Base-by-base conservation (phyloP, 2,113 vertebrate species). In the Albula goreensis region DNA sequence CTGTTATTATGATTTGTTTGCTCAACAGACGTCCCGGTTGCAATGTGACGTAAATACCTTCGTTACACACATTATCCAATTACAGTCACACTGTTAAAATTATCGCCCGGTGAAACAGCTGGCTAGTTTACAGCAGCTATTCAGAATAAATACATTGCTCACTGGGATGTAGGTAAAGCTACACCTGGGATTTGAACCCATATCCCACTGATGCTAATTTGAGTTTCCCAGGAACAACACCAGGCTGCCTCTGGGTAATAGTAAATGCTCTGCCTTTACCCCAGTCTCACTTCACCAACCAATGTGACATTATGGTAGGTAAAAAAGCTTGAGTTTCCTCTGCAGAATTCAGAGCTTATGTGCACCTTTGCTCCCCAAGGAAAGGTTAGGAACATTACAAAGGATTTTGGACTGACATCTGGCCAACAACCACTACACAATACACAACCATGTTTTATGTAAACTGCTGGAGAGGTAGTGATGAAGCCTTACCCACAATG, bases 321-420 rank as follows among this genome's bases (percentile, higher is more conserved):
- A 66, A 66, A 66, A 66, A 66, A 1, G 17, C 17, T 22, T 19
- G 8, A 19, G 3, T 66, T 66, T 66, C 60, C 60, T 22, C 22
- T 60, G 3, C 11, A 19, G 19, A 66, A 19, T 22, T 66, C 17
- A 22, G 57, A 60, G 57, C 57, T 15, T 15, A 60, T 7, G 17
- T 66, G 60, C 60, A 66, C 0, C 17, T 22, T 19, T 4, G 17
- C 15, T 15, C 15, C 7, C 22, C 17, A 66, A 19, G 60, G 19
- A 66, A 19, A 9, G 11, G 57, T 60, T 60, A 9, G 17, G 3
- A 15, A 60, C 12, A 60, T 60, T 15, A 15, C 66, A 31, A 56
- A 82, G 88, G 80, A 88, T 78, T 22, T 84, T 88, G 90, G 82
- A 80, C 88, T 86, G 85, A 84, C 90, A 89, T 93, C 91, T 88